Base-by-base conservation (phyloP, 2,113 vertebrate species). In the Pseudopipra pipra region DNA sequence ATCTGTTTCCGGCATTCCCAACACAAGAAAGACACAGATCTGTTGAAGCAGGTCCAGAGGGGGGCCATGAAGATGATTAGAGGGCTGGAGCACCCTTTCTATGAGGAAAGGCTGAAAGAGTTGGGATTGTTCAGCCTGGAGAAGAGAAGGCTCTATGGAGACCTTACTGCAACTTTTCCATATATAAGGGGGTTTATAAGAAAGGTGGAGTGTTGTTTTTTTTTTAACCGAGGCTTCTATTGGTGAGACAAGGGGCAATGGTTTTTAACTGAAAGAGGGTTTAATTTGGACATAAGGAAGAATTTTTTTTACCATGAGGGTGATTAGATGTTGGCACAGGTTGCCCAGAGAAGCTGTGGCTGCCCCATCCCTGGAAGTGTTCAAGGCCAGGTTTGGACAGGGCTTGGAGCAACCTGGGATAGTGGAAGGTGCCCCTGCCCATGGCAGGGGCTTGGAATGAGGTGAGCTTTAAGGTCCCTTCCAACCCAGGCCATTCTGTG, bases 351-450 rank as follows among this genome's bases (percentile, higher is more conserved):
- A n/a, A 74, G 19, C 68, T 89, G 23, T 82, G 52, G 12, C 70
- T 52, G 46, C 0, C 1, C 30, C n/a, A 27, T 68, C 39, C 30
- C 46, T 39, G 8, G 8, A 54, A 54, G 46, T n/a, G 19, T 75
- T 20, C 12, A 24, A 68, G n/a, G n/a, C 54, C 28, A 25, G 16
- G 30, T 30, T 30, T 41, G n/a, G 46, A 47, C 0, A 0, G 5
- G 21, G n/a, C n/a, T 46, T 27, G 37, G 25, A 76, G 30, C 67
- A 70, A 41, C 17, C 17, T 47, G 55, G 21, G 17, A 4, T 19
- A 43, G 41, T 55, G n/a, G 25, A 47, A 83, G 21, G 14, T 83
- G 17, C 61, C 28, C 15, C 14, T 89, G 47, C 28, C 52, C 27
- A 30, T 55, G n/a, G 30, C 17, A 10, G 14, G 67, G n/a, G n/a